A percentile compares a stretch with the other conserved stretches of the same genome.
Conservation (phyloP, 2,888 invertebrate genomes). For the Pinctada fucata region DNA sequence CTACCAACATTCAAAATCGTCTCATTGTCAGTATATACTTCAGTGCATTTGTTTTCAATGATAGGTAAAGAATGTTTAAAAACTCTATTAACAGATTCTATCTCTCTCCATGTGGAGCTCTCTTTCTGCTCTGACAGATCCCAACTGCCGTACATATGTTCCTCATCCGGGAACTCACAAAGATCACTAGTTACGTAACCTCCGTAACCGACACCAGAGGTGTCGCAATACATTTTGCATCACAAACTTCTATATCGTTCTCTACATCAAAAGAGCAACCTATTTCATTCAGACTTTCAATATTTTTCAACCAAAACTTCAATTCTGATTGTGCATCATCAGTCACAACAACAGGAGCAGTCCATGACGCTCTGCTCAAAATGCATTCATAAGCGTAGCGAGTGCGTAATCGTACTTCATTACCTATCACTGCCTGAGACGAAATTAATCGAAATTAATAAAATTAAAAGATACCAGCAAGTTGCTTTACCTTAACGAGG, state of each 20-base stretch:
- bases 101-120: slow-evolving; percentile 1
- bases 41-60: background rate
- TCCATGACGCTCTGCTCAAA: background rate
- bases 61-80: background rate
- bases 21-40: slow-evolving; percentile 3
- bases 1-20: slow-evolving; percentile 1
- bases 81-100: slow-evolving; percentile 2
- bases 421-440: background rate
- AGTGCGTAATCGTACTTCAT: background rate
- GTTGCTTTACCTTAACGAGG: background rate
- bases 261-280: background rate
- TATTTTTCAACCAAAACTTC: background rate
- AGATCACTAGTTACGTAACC: background rate
- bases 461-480: background rate
- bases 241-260: background rate
- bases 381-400: slow-evolving; percentile 14
- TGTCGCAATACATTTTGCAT: slow-evolving; percentile 14
- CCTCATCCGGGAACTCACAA: background rate
- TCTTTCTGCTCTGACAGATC: background rate
- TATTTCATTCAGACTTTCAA: background rate
- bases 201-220: slow-evolving; percentile 8
- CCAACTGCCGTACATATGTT: background rate
- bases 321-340: background rate
- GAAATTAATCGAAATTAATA: background rate
- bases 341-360: background rate